A percentile compares a stretch with the other conserved stretches of the same genome.
These are phyloP conservation scores for Cuniculus paca DNA, from an alignment of 2,797 vertebrate species.

Conservation along the genomic window DNA sequence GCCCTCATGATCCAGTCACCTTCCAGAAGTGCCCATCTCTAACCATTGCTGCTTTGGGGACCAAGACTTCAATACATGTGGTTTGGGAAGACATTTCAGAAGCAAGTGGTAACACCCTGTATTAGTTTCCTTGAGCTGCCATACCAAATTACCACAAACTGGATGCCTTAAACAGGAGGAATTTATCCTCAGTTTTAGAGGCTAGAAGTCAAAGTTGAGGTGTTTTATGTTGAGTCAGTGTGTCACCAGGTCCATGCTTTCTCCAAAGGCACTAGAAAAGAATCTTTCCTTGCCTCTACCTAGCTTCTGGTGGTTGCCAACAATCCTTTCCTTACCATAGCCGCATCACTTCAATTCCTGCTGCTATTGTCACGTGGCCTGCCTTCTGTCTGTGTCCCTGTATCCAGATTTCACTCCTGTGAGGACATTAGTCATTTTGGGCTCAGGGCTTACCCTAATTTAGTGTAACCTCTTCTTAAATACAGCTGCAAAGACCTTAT, in stretches of 20 bases:
- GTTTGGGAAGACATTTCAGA: background rate
- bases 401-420: background rate
- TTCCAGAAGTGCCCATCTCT: background rate
- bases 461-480: conserved; percentile 12
- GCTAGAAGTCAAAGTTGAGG: background rate
- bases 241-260: background rate
- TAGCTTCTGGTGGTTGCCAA: background rate
- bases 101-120: too few relatives aligned
- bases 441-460: background rate
- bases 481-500: background rate
- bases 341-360: background rate
- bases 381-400: background rate
- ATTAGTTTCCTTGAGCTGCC: background rate
- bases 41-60: background rate
- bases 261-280: background rate
- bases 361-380: background rate
- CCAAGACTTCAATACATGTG: background rate
- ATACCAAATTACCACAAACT: background rate
- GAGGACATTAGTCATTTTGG: background rate
- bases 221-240: background rate
- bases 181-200: background rate
- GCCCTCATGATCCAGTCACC: background rate
- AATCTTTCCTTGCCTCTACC: background rate
- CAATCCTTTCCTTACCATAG: background rate
- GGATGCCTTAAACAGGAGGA: background rate